A percentile compares a stretch with the other conserved stretches of the same genome.
These are phyloP conservation scores for Sminthurides bifidus DNA, from an alignment of 1,140 invertebrate genomes.

Conservation along the genomic window DNA sequence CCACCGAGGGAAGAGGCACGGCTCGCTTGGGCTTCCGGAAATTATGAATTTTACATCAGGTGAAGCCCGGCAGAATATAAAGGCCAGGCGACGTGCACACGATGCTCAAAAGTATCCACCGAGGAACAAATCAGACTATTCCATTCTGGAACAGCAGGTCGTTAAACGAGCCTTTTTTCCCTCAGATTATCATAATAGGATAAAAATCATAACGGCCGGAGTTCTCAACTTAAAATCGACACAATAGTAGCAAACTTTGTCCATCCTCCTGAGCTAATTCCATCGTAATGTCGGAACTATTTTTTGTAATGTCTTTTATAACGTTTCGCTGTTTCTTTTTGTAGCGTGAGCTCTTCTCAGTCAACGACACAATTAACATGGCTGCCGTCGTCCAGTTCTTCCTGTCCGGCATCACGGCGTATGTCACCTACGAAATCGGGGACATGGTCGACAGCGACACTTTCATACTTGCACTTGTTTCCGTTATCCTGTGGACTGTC, in stretches of 20 bases:
- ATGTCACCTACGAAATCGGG: not conserved
- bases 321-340: not conserved
- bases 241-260: too few relatives aligned
- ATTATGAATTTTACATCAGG: not conserved
- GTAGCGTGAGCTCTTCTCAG: not conserved
- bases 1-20: too few relatives aligned
- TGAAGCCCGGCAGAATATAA: not conserved
- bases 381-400: slow-evolving; percentile 3
- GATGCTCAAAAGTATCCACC: not conserved
- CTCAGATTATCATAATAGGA: too few relatives aligned
- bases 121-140: not conserved
- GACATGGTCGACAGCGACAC: not conserved
- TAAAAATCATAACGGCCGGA: too few relatives aligned
- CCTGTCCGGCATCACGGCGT: not conserved
- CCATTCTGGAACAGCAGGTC: slow-evolving; percentile 2
- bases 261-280: too few relatives aligned
- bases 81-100: not conserved
- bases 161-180: not conserved
- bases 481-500: not conserved
- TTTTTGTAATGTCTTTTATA: too few relatives aligned
- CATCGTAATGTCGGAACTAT: too few relatives aligned
- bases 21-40: too few relatives aligned
- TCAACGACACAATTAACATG: not conserved
- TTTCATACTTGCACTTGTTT: not conserved
- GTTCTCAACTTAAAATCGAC: too few relatives aligned